phyloP scores from a whole-genome alignment of 2,113 vertebrate species.

The Ondatra zibethicus region DNA sequence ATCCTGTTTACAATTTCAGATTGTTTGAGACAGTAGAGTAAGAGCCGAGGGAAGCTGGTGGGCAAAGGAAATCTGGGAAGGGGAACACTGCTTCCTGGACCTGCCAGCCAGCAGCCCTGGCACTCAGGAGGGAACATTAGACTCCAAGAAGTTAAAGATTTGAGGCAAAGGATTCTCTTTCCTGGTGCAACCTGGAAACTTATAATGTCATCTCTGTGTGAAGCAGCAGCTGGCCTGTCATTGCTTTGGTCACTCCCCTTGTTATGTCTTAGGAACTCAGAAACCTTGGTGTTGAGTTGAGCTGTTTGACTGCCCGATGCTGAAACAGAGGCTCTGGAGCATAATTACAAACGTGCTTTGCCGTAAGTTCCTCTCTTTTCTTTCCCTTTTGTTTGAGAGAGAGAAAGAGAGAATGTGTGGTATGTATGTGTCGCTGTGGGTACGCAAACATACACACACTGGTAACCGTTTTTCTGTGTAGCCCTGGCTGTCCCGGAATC shows the following conservation, averaged over 20 bases:
- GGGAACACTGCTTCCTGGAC: not conserved
- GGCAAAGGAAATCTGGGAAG: not conserved
- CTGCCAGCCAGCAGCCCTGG: not conserved
- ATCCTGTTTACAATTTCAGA: not conserved
- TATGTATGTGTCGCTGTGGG: not conserved
- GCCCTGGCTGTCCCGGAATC: not conserved
- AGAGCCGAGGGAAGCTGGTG: not conserved
- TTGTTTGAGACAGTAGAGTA: not conserved
- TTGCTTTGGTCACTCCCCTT: not conserved
- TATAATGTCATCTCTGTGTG: not conserved
- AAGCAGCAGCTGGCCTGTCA: not conserved
- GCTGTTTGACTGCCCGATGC: not conserved
- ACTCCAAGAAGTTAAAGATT: not conserved
- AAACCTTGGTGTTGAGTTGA: not conserved
- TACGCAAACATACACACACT: not conserved
- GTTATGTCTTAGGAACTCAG: not conserved
- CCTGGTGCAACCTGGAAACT: not conserved
- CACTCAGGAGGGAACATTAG: not conserved
- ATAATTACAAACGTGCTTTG: not conserved
- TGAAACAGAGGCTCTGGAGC: not conserved
- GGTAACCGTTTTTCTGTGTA: not conserved
- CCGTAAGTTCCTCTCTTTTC: not conserved
- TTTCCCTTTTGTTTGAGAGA: not conserved
- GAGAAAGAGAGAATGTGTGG: not conserved
- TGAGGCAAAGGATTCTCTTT: not conserved